phyloP scores from a whole-genome alignment of 2,888 invertebrate genomes.

The Iphiclides podalirius region DNA sequence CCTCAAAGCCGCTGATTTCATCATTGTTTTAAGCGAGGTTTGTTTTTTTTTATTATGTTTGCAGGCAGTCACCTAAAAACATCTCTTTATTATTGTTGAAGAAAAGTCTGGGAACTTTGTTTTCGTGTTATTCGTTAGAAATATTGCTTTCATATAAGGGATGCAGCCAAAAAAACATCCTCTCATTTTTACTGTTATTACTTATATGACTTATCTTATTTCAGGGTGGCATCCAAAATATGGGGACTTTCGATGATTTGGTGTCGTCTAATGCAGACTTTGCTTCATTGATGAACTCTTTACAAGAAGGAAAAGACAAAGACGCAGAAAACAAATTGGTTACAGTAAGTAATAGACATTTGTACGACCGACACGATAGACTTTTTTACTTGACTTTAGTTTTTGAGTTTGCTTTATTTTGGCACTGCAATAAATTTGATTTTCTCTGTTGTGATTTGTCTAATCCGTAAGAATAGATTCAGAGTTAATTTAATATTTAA shows the following conservation, averaged over 20 bases:
- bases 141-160: neutral
- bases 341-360: constrained; percentile 32
- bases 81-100: too few species aligned
- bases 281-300: constrained; percentile 67
- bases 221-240: constrained; percentile 79
- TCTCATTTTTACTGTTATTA: too few species aligned
- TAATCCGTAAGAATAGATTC: too few species aligned
- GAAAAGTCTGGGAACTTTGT: too few species aligned
- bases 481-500: too few species aligned
- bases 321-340: constrained; percentile 53
- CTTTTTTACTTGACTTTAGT: too few species aligned
- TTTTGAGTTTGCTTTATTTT: too few species aligned
- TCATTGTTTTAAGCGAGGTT: constrained; percentile 80
- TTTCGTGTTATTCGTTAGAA: constrained; percentile 5
- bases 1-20: constrained; percentile 83
- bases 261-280: constrained; percentile 79
- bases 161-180: neutral
- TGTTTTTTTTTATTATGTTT: too few species aligned
- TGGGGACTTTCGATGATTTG: constrained; percentile 81
- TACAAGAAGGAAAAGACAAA: constrained; percentile 66
- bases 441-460: too few species aligned
- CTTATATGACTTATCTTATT: constrained; percentile 11
- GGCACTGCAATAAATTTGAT: too few species aligned
- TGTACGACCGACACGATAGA: neutral
- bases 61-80: too few species aligned